Evolutionary conservation across 1,140 invertebrate genomes (phyloP), one percentile per base, ranked within the genome.

Genomic region (Drosophila lini): DNA sequence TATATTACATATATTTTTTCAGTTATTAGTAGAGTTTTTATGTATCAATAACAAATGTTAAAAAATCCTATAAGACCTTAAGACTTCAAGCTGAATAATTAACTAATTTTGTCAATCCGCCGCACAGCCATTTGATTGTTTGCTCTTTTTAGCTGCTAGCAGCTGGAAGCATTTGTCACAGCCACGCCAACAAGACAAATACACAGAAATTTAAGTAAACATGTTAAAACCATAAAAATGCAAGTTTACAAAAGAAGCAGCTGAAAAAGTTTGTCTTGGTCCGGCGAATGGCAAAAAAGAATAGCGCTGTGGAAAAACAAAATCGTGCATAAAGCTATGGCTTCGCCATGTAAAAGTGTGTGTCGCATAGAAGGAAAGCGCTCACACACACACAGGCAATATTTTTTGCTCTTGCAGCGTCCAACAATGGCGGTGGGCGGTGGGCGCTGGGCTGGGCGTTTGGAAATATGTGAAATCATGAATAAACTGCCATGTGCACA

Each of bases 401-500:
- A 85, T 84, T 85, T 85, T 85, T 78, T 85, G 74, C 52, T 50
- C 79, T 59, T 50, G 75, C 74, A 78, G 31, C 62, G 64, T 67
- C 59, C 52, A 71, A 71, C 53, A 59, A 73, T 57, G 53, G 41
- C 11, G 10, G n/a, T 28, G 47, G 47, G 47, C 47, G 25, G 7
- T n/a, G 38, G 44, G 34, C 38, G 44, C n/a, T 25, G 58, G 73
- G 44, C n/a, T 25, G 58, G 73, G 74, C 16, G 48, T 50, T 32
- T 32, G 32, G 53, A 89, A 84, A 89, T 89, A 89, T 89, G 84
- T 89, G 84, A 89, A 89, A 89, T 89, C 84, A 89, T 89, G 84
- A 89, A 89, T 89, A 89, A 89, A 89, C 84, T 89, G 84, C 84
- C 84, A 89, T 89, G 84, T 89, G 84, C 84, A 89, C 79, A 89